phyloP scores from a whole-genome alignment of 2,797 vertebrate species.

The Chrysolophus pictus region DNA sequence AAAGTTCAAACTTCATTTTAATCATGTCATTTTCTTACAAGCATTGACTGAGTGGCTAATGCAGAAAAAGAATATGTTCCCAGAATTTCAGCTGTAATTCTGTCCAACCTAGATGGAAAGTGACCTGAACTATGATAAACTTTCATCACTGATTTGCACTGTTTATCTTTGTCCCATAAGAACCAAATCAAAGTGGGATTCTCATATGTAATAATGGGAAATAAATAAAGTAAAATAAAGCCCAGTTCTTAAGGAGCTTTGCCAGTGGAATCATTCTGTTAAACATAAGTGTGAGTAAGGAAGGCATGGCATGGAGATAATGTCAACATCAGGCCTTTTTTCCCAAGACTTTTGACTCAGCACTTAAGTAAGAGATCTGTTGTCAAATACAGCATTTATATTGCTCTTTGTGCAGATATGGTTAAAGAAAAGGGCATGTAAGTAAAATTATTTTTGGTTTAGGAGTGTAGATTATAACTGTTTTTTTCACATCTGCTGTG shows the following conservation, averaged over 20 bases:
- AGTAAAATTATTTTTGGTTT: neutral
- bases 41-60: slow-evolving; percentile 55
- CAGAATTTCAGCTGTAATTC: slow-evolving; percentile 62
- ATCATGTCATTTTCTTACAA: slow-evolving; percentile 60
- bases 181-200: neutral
- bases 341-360: neutral
- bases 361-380: neutral
- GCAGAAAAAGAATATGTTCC: slow-evolving; percentile 56
- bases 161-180: neutral
- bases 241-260: neutral
- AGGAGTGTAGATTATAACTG: neutral
- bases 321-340: neutral
- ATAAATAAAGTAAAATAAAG: neutral
- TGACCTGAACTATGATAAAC: neutral
- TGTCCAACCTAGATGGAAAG: slow-evolving; percentile 21
- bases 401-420: neutral
- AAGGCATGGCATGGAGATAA: neutral
- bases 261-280: neutral
- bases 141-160: neutral
- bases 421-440: neutral
- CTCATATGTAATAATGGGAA: neutral
- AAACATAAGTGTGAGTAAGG: fast-evolving
- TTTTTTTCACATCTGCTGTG: neutral
- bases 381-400: neutral
- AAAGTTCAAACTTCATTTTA: slow-evolving; percentile 68